Base-by-base conservation (phyloP, 2,888 invertebrate genomes). In the Adelognathus sp. region DNA sequence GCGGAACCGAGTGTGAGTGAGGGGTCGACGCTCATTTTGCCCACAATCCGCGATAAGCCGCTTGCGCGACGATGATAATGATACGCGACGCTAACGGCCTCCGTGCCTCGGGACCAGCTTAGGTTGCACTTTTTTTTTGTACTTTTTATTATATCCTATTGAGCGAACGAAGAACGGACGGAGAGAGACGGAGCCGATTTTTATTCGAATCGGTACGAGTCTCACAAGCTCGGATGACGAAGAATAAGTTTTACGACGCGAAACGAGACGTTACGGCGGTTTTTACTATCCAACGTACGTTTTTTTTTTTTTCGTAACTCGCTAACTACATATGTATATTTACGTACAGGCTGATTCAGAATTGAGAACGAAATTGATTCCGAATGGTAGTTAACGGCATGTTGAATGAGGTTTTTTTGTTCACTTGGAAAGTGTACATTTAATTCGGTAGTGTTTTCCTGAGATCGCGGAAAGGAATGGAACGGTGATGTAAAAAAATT, bases 21-120 rank as follows among this genome's bases (percentile, higher is more conserved):
- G 29, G 41, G 36, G 69, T 54, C 52, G 52, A 61, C 67, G 44
- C 73, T 76, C 67, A 56, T 79, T 81, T 72, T 82, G 60, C 67
- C 41, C 31, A n/a, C n/a, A 67, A 61, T 61, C n/a, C 29, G 58
- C 66, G 58, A 58, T 74, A 36, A 60, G 44, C 46, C 27, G 18
- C 21, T 21, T n/a, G 54, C 54, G 29, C 41, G 54, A 11, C 29
- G 73, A 60, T 50, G 21, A 46, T 44, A 58, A 58, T 44, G 33
- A 44, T 64, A 54, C 64, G 63, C 21, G 46, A 7, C 36, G 36
- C 11, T 63, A 58, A 29, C 18, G 18, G 58, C 60, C 50, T 46
- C 44, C 27, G 33, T 16, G 29, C 77, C 81, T 80, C 81, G 60
- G 33, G 52, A 63, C 52, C 29, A 24, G 50, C n/a, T 60, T 33